Percentiles rank a stretch among this genome's conserved stretches.
phyloP scores from a whole-genome alignment of 1,140 invertebrate genomes.

The Mylabris phalerata region DNA sequence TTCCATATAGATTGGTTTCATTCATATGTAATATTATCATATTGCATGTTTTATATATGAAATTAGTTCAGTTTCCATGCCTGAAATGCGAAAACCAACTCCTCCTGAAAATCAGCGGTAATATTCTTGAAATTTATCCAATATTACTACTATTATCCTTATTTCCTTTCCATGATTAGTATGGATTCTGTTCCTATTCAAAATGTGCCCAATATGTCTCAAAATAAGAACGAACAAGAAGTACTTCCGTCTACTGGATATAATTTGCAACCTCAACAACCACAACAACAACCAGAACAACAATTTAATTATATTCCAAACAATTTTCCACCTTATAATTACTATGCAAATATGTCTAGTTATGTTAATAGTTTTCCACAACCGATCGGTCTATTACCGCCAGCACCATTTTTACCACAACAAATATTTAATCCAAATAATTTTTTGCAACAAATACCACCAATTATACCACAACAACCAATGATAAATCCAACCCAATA shows the following conservation, averaged over 20 bases:
- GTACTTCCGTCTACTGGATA: too few species aligned
- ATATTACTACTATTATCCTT: too few species aligned
- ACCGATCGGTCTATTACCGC: too few species aligned
- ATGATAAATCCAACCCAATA: not conserved
- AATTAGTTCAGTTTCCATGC: not conserved
- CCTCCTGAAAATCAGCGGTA: not conserved
- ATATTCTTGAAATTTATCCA: too few species aligned
- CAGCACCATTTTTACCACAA: too few species aligned
- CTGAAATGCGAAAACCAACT: not conserved
- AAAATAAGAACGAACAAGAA: too few species aligned
- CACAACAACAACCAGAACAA: not conserved
- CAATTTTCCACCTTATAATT: too few species aligned
- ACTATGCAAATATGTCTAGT: too few species aligned
- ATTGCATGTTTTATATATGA: constrained; percentile 5
- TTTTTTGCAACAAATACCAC: not conserved
- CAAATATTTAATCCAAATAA: too few species aligned
- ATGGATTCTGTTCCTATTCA: not conserved
- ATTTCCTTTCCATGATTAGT: too few species aligned
- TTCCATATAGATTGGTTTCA: not conserved
- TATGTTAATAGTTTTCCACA: too few species aligned
- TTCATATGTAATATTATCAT: not conserved
- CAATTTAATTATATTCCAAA: not conserved
- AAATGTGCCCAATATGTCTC: constrained; percentile 13
- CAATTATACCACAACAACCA: not conserved
- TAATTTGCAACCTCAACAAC: not conserved